Evolutionary conservation across 1,140 invertebrate genomes (phyloP).

Genomic region (Drosophila azteca): DNA sequence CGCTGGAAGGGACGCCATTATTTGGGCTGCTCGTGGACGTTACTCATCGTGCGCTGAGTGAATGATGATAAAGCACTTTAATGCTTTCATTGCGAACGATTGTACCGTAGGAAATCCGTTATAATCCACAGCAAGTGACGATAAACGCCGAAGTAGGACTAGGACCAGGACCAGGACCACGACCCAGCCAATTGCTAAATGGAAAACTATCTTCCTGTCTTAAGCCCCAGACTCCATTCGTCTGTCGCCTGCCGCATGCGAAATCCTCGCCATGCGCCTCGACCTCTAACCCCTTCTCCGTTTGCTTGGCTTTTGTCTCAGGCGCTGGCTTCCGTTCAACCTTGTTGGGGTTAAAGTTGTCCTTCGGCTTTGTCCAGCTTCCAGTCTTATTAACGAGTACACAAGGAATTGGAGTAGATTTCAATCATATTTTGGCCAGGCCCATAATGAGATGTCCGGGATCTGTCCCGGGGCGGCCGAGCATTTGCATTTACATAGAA

Average conservation of each 20-base stretch:
- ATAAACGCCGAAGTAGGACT: slow-evolving; percentile 55
- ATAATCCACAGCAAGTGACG: slow-evolving; percentile 81
- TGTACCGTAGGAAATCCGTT: slow-evolving; percentile 72
- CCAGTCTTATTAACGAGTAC: slow-evolving; percentile 15
- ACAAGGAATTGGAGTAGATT: slow-evolving; percentile 24
- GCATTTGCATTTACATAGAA: slow-evolving; percentile 28
- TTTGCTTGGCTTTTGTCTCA: slow-evolving; percentile 21
- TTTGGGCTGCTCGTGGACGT: slow-evolving; percentile 2
- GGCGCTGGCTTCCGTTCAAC: background rate
- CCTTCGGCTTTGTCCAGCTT: too few species aligned
- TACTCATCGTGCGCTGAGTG: slow-evolving; percentile 68
- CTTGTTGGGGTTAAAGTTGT: slow-evolving; percentile 28
- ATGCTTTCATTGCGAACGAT: slow-evolving; percentile 78
- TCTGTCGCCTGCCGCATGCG: slow-evolving; percentile 15
- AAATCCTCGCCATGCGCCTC: slow-evolving; percentile 9
- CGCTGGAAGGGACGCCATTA: slow-evolving; percentile 26
- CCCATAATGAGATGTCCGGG: slow-evolving; percentile 43
- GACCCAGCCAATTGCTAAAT: slow-evolving; percentile 25
- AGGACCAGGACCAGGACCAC: background rate
- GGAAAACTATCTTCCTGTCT: slow-evolving; percentile 67
- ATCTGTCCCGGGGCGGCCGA: background rate
- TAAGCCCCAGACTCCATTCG: slow-evolving; percentile 36
- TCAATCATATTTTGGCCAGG: slow-evolving; percentile 51
- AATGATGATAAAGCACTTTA: slow-evolving; percentile 80
- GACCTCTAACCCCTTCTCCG: background rate